A percentile compares a stretch with the other conserved stretches of the same genome.
Conservation (phyloP, 2,888 invertebrate species). For the Lissocephala sabroskyi region DNA sequence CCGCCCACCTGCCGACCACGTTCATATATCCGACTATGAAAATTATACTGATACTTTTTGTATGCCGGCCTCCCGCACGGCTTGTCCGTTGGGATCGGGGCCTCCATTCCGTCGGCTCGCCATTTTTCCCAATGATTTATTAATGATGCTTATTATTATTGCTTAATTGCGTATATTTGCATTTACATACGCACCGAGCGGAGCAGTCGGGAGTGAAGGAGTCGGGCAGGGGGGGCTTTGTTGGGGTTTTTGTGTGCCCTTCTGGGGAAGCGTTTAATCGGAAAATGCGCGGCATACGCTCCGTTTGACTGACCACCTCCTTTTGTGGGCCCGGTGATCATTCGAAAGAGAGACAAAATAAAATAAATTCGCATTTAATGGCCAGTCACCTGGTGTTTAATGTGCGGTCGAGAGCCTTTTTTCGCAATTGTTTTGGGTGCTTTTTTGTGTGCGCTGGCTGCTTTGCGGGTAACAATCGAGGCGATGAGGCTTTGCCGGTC, state of each 20-base stretch:
- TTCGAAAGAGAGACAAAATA: background rate
- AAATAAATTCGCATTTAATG: conserved; percentile 1
- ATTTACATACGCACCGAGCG: conserved; percentile 20
- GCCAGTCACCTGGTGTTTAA: background rate
- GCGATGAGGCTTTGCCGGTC: conserved; percentile 18
- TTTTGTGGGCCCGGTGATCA: too few relatives aligned
- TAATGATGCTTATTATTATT: conserved; percentile 65
- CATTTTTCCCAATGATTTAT: conserved; percentile 49
- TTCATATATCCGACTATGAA: background rate
- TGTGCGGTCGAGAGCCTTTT: conserved; percentile 34
- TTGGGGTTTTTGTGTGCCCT: conserved; percentile 4
- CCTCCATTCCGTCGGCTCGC: conserved; percentile 5
- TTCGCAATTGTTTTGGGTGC: too few relatives aligned
- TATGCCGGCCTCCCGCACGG: background rate
- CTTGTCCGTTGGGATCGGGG: background rate
- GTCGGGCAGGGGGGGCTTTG: background rate
- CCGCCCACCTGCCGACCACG: background rate
- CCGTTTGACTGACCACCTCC: conserved; percentile 10
- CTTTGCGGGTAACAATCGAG: conserved; percentile 3
- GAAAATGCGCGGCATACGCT: conserved; percentile 4
- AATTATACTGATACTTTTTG: too few relatives aligned
- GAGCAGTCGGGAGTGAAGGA: background rate
- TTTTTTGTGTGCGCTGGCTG: conserved; percentile 33
- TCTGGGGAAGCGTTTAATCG: conserved; percentile 25
- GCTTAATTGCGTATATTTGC: conserved; percentile 59